Base-by-base conservation (phyloP, 2,888 invertebrate genomes). In the Phengaris arion region DNA sequence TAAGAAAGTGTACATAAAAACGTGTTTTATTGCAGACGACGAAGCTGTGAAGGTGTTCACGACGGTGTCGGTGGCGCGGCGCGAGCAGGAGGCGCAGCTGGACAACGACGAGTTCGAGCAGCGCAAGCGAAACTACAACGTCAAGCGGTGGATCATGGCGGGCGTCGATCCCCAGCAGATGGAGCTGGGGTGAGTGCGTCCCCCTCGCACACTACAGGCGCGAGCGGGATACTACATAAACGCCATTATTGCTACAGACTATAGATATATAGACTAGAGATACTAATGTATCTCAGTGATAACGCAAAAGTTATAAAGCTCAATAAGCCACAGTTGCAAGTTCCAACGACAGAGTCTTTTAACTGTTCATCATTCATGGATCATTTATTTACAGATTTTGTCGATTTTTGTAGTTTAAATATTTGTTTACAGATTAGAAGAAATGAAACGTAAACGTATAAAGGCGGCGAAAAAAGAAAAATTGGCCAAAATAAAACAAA, bases 21-120 rank as follows among this genome's bases (percentile, higher is more conserved):
- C 22, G 7, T 52, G 13, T 70, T 0, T n/a, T 54, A 0, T 54
- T 22, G 7, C 70, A 97, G 98, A 98, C 84, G 96, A 96, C 81
- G 97, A 98, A 92, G 97, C 98, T 0, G 96, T 97, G 69, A 96
- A 97, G 78, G 98, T 99, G 82, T 96, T 98, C 82, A 97, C 98
- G 64, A 98, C 99, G 87, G 97, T 99, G 64, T 97, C 98, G 79
- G 98, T 99, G 51, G 96, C 98, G 0, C 96, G 97, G 79, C 95
- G 99, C 77, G 98, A 99, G 87, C 98, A 98, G 5, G 98, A 98
- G 88, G 97, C 99, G 69, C 96, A 96, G 86, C 88, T 99, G 74
- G 98, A 99, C 84, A 97, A 98, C 86, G 96, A 96, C 76, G 97
- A 98, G 89, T 99, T 99, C 85, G 98, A 97, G 85, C 98, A 98